phyloP scores from a whole-genome alignment of 2,113 vertebrate species.

The Chionodraco myersi region DNA sequence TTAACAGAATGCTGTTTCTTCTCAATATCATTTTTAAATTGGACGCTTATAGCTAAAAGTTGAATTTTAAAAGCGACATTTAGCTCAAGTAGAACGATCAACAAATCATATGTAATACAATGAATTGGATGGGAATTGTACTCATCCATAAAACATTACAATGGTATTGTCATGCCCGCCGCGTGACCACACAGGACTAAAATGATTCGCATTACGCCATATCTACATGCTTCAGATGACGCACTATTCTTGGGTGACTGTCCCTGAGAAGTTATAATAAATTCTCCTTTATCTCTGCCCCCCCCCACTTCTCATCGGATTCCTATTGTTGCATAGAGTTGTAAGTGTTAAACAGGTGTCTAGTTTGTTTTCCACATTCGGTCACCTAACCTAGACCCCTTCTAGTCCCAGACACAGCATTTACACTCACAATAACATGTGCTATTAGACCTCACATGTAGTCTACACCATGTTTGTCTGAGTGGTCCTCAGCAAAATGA shows the following conservation, averaged over 20 bases:
- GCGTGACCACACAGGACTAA: slow-evolving; percentile 9
- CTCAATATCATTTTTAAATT: neutral
- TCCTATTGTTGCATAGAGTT: slow-evolving; percentile 25
- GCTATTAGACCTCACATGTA: slow-evolving; percentile 82
- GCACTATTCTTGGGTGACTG: slow-evolving; percentile 2
- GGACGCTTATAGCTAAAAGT: neutral
- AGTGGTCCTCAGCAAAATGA: slow-evolving; percentile 78
- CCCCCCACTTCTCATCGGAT: slow-evolving; percentile 8
- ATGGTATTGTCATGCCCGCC: neutral
- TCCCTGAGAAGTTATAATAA: slow-evolving; percentile 26
- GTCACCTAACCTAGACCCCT: slow-evolving; percentile 63
- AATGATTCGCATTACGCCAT: slow-evolving; percentile 1
- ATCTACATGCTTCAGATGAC: slow-evolving; percentile 21
- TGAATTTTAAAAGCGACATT: neutral
- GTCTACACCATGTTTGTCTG: slow-evolving; percentile 71
- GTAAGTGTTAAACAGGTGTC: slow-evolving; percentile 80
- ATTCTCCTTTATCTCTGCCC: slow-evolving; percentile 11
- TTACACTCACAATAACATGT: slow-evolving; percentile 77
- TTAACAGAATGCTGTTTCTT: neutral
- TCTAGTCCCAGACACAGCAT: slow-evolving; percentile 77
- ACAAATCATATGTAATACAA: neutral
- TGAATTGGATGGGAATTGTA: neutral
- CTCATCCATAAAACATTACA: slow-evolving; percentile 9
- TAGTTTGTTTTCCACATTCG: slow-evolving; percentile 72
- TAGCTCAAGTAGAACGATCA: neutral